phyloP scores from a whole-genome alignment of 2,888 invertebrate genomes.

The Drosophila atripex region DNA sequence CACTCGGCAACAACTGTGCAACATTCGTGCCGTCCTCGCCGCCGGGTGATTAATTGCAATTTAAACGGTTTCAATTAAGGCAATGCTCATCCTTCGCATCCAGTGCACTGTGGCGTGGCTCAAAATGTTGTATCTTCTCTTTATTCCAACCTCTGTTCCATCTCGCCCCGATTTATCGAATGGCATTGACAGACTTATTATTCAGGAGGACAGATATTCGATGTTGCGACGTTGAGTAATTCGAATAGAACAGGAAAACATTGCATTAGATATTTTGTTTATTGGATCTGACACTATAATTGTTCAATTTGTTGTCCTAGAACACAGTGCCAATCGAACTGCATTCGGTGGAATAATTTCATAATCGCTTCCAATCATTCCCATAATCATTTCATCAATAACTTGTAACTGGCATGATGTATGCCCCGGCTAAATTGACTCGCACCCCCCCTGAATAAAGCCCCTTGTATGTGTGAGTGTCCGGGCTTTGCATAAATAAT shows the following conservation, averaged over 20 bases:
- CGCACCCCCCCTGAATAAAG: constrained; percentile 9
- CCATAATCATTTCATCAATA: constrained; percentile 39
- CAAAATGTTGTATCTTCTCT: constrained; percentile 27
- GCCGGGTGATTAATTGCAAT: constrained; percentile 82
- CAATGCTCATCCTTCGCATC: constrained; percentile 76
- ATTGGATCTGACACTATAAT: neutral
- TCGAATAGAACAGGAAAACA: no score
- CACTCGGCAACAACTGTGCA: constrained; percentile 79
- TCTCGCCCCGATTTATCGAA: constrained; percentile 47
- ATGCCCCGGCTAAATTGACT: constrained; percentile 23
- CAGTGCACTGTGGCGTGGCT: constrained; percentile 29
- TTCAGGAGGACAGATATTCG: constrained; percentile 12
- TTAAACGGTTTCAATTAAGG: constrained; percentile 83
- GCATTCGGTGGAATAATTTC: neutral
- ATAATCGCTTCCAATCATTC: constrained; percentile 28
- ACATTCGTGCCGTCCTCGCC: constrained; percentile 58
- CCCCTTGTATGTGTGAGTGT: constrained; percentile 1
- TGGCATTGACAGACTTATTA: constrained; percentile 52
- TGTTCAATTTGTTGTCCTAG: neutral
- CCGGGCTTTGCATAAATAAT: constrained; percentile 39
- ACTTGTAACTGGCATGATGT: constrained; percentile 22
- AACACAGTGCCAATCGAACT: neutral
- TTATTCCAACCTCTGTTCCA: constrained; percentile 29
- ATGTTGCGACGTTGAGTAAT: no score
- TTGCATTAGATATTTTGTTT: neutral